These are phyloP conservation scores for Torymus texanus DNA, from an alignment of 2,888 invertebrate species.

Conservation along the genomic window DNA sequence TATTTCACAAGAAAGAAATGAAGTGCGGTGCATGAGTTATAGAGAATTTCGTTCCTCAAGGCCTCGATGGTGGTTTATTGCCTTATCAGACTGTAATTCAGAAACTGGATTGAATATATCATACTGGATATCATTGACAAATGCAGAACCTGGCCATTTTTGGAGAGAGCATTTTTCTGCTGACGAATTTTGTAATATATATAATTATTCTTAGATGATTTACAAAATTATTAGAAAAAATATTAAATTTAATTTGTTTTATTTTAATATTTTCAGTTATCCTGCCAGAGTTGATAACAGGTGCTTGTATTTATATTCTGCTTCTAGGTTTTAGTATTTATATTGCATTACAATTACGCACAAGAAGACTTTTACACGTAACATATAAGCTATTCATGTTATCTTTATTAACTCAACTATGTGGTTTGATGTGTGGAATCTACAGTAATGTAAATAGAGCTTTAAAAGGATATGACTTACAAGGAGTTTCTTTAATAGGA, in stretches of 20 bases:
- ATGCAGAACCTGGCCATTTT: slow-evolving; percentile 86
- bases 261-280: slow-evolving; percentile 81
- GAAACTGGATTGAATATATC: slow-evolving; percentile 85
- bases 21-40: slow-evolving; percentile 69
- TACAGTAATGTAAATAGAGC: slow-evolving; percentile 88
- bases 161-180: slow-evolving; percentile 95
- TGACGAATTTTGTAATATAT: slow-evolving; percentile 92
- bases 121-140: slow-evolving; percentile 91
- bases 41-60: slow-evolving; percentile 86
- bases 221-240: slow-evolving; percentile 23
- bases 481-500: slow-evolving; percentile 77
- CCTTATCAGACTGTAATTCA: slow-evolving; percentile 72
- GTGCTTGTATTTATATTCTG: slow-evolving; percentile 84
- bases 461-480: slow-evolving; percentile 82
- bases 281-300: slow-evolving; percentile 86
- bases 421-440: slow-evolving; percentile 82
- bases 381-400: slow-evolving; percentile 91
- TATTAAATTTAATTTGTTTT: slow-evolving; percentile 28
- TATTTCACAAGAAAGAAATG: slow-evolving; percentile 47
- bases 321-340: slow-evolving; percentile 84
- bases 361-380: slow-evolving; percentile 88
- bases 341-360: slow-evolving; percentile 85
- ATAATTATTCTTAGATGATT: slow-evolving; percentile 6
- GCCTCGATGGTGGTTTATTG: slow-evolving; percentile 97
- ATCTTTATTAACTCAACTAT: slow-evolving; percentile 83